phyloP scores from a whole-genome alignment of 2,888 invertebrate species.

The Dolichomitus sp. region DNA sequence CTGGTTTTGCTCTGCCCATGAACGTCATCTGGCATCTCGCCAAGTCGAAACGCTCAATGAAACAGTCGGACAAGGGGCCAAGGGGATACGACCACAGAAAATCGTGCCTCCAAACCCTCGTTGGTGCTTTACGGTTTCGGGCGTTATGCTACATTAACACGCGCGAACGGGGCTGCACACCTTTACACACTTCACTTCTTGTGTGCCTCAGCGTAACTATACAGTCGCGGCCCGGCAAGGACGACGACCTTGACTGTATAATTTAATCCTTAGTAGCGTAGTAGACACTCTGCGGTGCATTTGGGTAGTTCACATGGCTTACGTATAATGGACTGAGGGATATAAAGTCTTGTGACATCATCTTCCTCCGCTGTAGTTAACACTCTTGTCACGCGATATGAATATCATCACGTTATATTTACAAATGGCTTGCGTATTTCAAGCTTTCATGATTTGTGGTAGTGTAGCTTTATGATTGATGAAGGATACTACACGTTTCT shows the following conservation, averaged over 20 bases:
- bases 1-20: conserved; percentile 69
- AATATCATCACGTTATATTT: conserved; percentile 28
- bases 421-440: conserved; percentile 29
- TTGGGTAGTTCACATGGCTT: conserved; percentile 12
- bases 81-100: conserved; percentile 55
- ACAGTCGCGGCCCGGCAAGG: conserved; percentile 28
- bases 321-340: conserved; percentile 5
- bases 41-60: conserved; percentile 81
- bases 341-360: conserved; percentile 6
- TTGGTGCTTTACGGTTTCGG: conserved; percentile 17
- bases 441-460: conserved; percentile 4
- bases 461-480: background rate
- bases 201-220: background rate
- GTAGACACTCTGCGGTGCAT: background rate
- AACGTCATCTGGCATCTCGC: conserved; percentile 80
- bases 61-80: conserved; percentile 74
- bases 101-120: conserved; percentile 8
- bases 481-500: background rate
- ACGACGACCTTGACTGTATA: conserved; percentile 53
- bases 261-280: conserved; percentile 31
- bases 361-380: conserved; percentile 1
- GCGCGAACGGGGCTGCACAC: conserved; percentile 18
- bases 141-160: conserved; percentile 49
- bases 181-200: conserved; percentile 18
- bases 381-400: conserved; percentile 48